phyloP scores from a whole-genome alignment of 35 echinoderm and acorn worm genomes.

The Holothuria glaberrima region DNA sequence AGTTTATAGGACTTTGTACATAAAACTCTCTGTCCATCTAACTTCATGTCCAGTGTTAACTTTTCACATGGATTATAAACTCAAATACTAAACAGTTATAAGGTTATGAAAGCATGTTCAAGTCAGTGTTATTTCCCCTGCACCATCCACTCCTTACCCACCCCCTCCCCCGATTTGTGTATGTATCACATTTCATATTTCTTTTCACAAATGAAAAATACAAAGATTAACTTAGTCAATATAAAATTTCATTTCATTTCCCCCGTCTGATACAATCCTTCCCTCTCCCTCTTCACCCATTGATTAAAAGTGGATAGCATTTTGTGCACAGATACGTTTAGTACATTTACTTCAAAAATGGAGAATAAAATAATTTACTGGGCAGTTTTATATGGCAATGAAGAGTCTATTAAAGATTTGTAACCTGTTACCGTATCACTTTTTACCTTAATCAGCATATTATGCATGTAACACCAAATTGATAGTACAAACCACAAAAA shows the following conservation, averaged over 20 bases:
- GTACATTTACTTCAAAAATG: background rate
- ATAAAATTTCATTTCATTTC: too few species aligned
- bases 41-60: slow-evolving; percentile 12
- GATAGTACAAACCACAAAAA: background rate
- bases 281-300: too few species aligned
- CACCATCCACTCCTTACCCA: too few species aligned
- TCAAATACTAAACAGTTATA: background rate
- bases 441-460: background rate
- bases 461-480: background rate
- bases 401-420: too few species aligned
- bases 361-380: background rate
- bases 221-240: too few species aligned
- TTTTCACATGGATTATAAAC: background rate
- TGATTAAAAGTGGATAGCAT: background rate
- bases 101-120: background rate
- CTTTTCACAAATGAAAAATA: too few species aligned
- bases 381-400: background rate
- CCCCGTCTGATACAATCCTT: too few species aligned
- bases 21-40: background rate
- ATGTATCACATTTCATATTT: too few species aligned
- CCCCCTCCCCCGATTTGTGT: too few species aligned
- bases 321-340: background rate
- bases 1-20: slow-evolving; percentile 7
- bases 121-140: background rate
- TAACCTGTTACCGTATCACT: too few species aligned